Conservation (phyloP, 2,888 invertebrate genomes). For the Dysmachus trigonus region DNA sequence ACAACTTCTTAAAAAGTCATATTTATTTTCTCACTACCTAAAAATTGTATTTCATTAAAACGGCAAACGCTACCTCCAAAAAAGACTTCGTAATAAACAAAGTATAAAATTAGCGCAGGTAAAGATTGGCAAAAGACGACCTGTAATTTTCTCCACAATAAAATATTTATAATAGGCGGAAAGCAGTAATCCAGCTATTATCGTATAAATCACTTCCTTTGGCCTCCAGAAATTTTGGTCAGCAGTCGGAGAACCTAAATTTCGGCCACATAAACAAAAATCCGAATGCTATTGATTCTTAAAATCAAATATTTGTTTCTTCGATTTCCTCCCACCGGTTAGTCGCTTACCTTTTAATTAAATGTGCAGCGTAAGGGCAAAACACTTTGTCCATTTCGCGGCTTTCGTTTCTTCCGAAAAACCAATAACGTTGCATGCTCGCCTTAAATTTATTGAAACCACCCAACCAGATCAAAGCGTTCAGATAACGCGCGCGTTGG, state of each 20-base stretch:
- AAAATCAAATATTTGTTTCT: conserved; percentile 40
- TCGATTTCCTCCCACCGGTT: conserved; percentile 35
- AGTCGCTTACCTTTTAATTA: conserved; percentile 28
- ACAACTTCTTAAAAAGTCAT: neutral
- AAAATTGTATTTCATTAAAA: neutral
- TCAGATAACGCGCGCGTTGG: conserved; percentile 10
- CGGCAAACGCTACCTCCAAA: neutral
- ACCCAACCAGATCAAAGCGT: conserved; percentile 33
- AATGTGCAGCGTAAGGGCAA: neutral
- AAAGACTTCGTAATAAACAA: neutral
- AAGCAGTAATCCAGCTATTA: conserved; percentile 19
- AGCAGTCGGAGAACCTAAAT: neutral
- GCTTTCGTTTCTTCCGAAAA: conserved; percentile 7
- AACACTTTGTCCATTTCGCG: conserved; percentile 37
- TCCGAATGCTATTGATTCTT: conserved; percentile 26
- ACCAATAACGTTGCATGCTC: conserved; percentile 36
- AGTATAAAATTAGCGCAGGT: conserved; percentile 24
- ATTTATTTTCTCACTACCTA: neutral
- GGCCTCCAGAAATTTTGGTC: neutral
- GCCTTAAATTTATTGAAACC: conserved; percentile 34
- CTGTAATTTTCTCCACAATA: conserved; percentile 10
- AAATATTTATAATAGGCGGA: conserved; percentile 21
- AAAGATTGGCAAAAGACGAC: neutral
- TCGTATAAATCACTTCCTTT: conserved; percentile 29
- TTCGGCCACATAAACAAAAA: neutral